These are phyloP conservation scores for Acrocephalus kingi DNA, from an alignment of 2,113 vertebrate species.

Conservation along the genomic window DNA sequence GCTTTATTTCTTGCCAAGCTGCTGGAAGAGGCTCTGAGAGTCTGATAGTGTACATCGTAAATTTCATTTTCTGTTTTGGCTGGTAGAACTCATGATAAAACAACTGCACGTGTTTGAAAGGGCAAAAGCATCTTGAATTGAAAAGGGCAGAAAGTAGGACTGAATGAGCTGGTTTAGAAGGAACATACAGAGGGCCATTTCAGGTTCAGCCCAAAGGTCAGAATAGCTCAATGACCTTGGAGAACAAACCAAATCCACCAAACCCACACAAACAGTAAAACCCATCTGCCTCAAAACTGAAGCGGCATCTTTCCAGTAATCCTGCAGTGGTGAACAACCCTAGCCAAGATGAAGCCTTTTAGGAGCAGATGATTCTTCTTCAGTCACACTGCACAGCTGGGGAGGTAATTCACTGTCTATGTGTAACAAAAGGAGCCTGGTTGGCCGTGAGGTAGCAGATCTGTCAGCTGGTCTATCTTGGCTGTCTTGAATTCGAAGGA, in stretches of 20 bases:
- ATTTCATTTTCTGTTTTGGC: constrained; percentile 9
- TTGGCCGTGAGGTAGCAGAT: neutral
- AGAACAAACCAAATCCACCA: neutral
- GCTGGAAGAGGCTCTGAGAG: neutral
- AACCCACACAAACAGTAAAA: neutral
- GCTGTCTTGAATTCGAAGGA: neutral
- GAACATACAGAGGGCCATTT: neutral
- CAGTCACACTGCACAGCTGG: neutral
- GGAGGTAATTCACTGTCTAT: neutral
- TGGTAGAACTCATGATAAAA: neutral
- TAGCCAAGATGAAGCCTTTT: neutral
- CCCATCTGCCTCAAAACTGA: neutral
- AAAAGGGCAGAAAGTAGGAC: neutral
- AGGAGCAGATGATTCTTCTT: neutral
- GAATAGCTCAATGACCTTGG: neutral
- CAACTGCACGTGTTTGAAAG: neutral
- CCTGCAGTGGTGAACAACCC: neutral
- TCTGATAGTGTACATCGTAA: neutral
- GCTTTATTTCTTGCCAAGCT: constrained; percentile 11
- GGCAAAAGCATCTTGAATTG: neutral
- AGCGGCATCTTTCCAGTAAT: neutral
- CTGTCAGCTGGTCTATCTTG: neutral
- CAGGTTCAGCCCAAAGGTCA: neutral
- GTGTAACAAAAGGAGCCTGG: neutral
- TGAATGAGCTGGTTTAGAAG: neutral